Evolutionary conservation across 2,113 vertebrate genomes (phyloP).

Genomic region (Hippolais icterina): DNA sequence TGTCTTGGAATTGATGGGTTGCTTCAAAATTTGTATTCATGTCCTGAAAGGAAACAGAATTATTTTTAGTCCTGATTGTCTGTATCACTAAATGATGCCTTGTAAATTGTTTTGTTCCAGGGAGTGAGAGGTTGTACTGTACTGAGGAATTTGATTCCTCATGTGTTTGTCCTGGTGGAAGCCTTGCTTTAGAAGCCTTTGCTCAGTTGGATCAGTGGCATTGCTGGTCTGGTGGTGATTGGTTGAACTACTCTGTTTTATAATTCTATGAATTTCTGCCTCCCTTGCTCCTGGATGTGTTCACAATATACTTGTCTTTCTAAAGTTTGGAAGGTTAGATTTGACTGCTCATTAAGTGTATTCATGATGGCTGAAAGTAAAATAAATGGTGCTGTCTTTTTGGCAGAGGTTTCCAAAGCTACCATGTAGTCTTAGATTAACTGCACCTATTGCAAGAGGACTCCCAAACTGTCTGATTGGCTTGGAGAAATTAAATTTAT

Average conservation of each 20-base stretch:
- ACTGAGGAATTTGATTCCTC: neutral
- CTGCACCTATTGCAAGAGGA: neutral
- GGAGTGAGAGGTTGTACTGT: neutral
- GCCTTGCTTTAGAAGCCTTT: neutral
- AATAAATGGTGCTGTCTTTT: neutral
- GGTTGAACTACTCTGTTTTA: neutral
- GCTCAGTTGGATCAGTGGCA: fast-evolving
- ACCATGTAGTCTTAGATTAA: neutral
- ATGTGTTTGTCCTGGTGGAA: neutral
- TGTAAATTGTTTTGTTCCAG: neutral
- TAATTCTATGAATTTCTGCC: neutral
- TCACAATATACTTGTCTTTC: neutral
- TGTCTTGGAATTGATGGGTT: neutral
- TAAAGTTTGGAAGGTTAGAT: neutral
- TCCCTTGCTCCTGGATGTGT: neutral
- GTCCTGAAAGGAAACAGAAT: neutral
- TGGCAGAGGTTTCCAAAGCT: neutral
- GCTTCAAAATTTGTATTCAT: neutral
- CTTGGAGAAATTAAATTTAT: neutral
- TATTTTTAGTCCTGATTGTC: neutral
- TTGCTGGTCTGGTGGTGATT: neutral
- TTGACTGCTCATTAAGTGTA: neutral
- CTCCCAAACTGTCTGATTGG: neutral
- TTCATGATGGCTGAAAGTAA: neutral
- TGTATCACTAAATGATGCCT: neutral